Evolutionary conservation across 1,140 invertebrate genomes (phyloP).

Genomic region (Pararge aegeria): DNA sequence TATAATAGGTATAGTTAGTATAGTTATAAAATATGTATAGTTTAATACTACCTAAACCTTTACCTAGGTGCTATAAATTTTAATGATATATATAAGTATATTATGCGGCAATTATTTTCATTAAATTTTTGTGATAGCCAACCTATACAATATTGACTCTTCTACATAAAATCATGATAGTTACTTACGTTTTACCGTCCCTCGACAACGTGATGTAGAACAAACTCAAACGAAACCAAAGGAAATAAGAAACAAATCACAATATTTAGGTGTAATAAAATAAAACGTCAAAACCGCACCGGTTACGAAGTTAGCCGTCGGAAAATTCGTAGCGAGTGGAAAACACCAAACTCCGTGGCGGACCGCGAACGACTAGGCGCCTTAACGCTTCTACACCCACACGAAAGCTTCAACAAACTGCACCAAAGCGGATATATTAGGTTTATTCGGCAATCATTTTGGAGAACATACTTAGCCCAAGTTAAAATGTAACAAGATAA

Average conservation of each 20-base stretch:
- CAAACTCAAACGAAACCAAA: slow-evolving; percentile 7
- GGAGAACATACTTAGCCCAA: not conserved
- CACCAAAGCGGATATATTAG: slow-evolving; percentile 14
- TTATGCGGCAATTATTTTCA: no score
- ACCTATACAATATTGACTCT: no score
- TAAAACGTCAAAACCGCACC: slow-evolving; percentile 13
- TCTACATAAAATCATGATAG: no score
- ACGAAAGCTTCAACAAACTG: slow-evolving; percentile 23
- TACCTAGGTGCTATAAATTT: no score
- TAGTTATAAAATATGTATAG: no score
- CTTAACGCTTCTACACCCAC: slow-evolving; percentile 17
- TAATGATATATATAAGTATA: no score
- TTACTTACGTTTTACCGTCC: slow-evolving; percentile 1
- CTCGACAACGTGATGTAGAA: not conserved
- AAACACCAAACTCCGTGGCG: slow-evolving; percentile 26
- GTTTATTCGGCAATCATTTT: not conserved
- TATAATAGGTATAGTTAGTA: no score
- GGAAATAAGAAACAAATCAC: slow-evolving; percentile 13
- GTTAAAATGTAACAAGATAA: not conserved
- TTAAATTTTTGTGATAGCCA: no score
- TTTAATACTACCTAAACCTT: no score
- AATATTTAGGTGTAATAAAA: slow-evolving; percentile 6
- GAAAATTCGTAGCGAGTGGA: slow-evolving; percentile 6
- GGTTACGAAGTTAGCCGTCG: slow-evolving; percentile 18
- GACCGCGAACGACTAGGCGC: slow-evolving; percentile 39